Evolutionary conservation across 1,140 invertebrate genomes (phyloP).

Genomic region (Lysiphlebus fabarum): DNA sequence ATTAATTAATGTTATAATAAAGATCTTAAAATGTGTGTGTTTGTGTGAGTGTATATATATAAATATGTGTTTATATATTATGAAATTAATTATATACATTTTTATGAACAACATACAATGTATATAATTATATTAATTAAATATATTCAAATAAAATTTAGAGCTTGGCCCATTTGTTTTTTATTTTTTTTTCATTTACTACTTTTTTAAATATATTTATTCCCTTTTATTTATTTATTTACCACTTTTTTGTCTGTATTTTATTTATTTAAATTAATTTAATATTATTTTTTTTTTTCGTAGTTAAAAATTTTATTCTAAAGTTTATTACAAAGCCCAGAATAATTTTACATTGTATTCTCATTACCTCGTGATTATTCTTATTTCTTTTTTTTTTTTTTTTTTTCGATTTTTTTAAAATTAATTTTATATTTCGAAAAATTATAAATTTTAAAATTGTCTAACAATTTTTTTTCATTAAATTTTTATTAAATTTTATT

Average conservation of each 20-base stretch:
- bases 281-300: too few relatives aligned
- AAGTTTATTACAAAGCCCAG: too few relatives aligned
- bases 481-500: too few relatives aligned
- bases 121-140: conserved; percentile 22
- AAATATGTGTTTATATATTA: conserved; percentile 17
- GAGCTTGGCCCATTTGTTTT: conserved; percentile 18
- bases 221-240: conserved; percentile 4
- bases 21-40: conserved; percentile 12
- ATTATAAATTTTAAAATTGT: conserved; percentile 11
- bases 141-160: conserved; percentile 25
- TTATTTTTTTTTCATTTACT: conserved; percentile 8
- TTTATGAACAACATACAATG: conserved; percentile 13
- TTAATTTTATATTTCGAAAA: conserved; percentile 1
- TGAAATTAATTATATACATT: conserved; percentile 14
- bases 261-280: too few relatives aligned
- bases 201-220: conserved; percentile 14
- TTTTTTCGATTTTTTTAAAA: conserved; percentile 1
- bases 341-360: too few relatives aligned
- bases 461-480: neutral
- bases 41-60: conserved; percentile 12
- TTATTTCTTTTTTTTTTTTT: too few relatives aligned
- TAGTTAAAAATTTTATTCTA: too few relatives aligned
- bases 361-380: too few relatives aligned
- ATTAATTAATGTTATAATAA: conserved; percentile 17
- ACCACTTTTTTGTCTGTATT: neutral